Base-by-base conservation (phyloP, 2,888 invertebrate species). In the Harpalus rufipes region DNA sequence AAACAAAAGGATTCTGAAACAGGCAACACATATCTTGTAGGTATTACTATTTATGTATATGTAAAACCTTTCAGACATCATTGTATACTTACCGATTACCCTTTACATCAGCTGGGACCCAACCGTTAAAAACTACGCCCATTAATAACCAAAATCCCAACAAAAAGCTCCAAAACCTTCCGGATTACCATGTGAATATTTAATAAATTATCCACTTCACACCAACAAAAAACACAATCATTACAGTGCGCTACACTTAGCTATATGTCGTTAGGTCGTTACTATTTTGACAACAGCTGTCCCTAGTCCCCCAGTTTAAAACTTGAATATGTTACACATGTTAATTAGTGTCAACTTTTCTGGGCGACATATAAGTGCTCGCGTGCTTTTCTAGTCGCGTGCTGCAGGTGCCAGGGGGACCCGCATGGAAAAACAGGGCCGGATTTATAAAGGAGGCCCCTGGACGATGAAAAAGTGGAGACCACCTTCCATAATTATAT, bases 261-360 rank as follows among this genome's bases (percentile, higher is more conserved):
- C 21, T 21, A 12, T 25, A 32, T 32, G 32, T 32, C 32, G 32
- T 32, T 32, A 32, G 32, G 63, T n/a, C 51, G 65, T 21, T 44
- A 65, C 14, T 81, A 81, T 81, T 81, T 81, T 65, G 65, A 65
- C 81, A 81, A 18, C 76, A 83, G 74, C 76, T 83, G 83, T 83
- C 63, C 44, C 16, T 18, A 83, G 41, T 76, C 61, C 16, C 61
- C 83, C 83, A 83, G 58, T 8, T 25, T 32, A 41, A 56, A 25
- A 25, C 51, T 14, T 81, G 12, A 59, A 65, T 16, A 14, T 44
- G 18, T 44, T 63, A 44, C 7, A 76, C 56, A n/a, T 56, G 21
- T 16, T n/a, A 58, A 4, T 1, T 51, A 21, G 5, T 44, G 7
- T 10, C n/a, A 25, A 65, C 21, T 58, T 58, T 1, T 56, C 51